Evolutionary conservation across 2,888 invertebrate genomes (phyloP).

Genomic region (Eupithecia centaureata): DNA sequence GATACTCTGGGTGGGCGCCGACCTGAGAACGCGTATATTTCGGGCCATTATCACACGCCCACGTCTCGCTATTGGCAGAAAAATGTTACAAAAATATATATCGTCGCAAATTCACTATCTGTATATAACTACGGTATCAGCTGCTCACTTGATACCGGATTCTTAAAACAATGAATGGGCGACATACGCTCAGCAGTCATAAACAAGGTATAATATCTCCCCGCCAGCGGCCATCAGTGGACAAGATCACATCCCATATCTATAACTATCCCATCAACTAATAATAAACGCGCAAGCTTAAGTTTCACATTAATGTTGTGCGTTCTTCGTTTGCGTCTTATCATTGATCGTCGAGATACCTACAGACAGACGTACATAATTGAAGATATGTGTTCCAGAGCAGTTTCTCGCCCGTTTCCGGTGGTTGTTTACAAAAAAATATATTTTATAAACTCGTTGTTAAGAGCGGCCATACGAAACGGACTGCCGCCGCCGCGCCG

Average conservation of each 20-base stretch:
- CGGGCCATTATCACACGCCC: constrained; percentile 75
- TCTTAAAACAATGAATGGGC: constrained; percentile 29
- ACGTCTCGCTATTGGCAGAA: constrained; percentile 75
- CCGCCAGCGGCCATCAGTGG: too few relatives aligned
- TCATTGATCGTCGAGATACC: constrained; percentile 72
- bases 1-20: constrained; percentile 69
- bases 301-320: constrained; percentile 52
- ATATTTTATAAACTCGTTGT: constrained; percentile 72
- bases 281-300: not conserved
- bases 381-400: constrained; percentile 80
- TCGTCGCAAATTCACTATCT: constrained; percentile 65
- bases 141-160: constrained; percentile 60
- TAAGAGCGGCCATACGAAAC: constrained; percentile 66
- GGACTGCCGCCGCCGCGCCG: constrained; percentile 60
- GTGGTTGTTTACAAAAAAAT: constrained; percentile 81
- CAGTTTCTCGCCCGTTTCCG: constrained; percentile 77
- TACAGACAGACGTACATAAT: constrained; percentile 71
- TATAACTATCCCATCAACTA: not conserved
- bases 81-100: constrained; percentile 72
- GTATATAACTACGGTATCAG: constrained; percentile 57
- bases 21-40: constrained; percentile 72
- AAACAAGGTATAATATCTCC: not conserved
- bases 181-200: not conserved
- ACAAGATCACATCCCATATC: too few relatives aligned
- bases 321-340: constrained; percentile 58